Evolutionary conservation across 2,888 invertebrate species (phyloP), one percentile per base, ranked within the genome.

Genomic region (Eudasyphora cyanicolor): DNA sequence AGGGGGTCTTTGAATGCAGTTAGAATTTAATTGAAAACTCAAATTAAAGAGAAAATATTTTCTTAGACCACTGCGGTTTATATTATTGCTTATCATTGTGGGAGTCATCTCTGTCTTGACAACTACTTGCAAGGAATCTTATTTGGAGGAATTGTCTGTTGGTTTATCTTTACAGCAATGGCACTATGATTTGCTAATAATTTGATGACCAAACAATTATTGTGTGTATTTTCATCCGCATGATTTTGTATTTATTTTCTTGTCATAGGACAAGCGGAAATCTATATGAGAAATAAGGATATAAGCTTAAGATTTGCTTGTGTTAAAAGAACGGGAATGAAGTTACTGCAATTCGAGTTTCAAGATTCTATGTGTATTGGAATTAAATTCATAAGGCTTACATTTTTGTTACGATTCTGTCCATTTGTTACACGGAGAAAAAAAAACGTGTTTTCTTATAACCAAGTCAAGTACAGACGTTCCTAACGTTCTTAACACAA

Each of bases 221-320:
- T 42, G 42, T n/a, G n/a, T n/a, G n/a, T 89, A 88, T 88, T 90
- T 90, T 88, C 90, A 86, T 88, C 86, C 86, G 86, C 87, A 89
- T 90, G 89, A 87, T 87, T 90, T 88, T 87, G 87, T 88, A 86
- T 87, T 85, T 86, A 75, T 73, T 70, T 71, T 54, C 32, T 73
- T 79, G 29, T 3, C 17, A 29, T 32, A 60, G 7, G 6, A 3
- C 14, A 45, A 45, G 12, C 38, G 38, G 38, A n/a, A n/a, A n/a
- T n/a, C n/a, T n/a, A n/a, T n/a, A n/a, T n/a, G n/a, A n/a, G n/a
- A n/a, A n/a, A n/a, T n/a, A n/a, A n/a, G n/a, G n/a, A n/a, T n/a
- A n/a, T n/a, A n/a, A n/a, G n/a, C n/a, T n/a, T n/a, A n/a, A n/a
- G n/a, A n/a, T n/a, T n/a, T n/a, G n/a, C n/a, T n/a, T n/a, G n/a